These are phyloP conservation scores for Corythaeola cristata DNA, from an alignment of 2,113 vertebrate species.

Conservation along the genomic window DNA sequence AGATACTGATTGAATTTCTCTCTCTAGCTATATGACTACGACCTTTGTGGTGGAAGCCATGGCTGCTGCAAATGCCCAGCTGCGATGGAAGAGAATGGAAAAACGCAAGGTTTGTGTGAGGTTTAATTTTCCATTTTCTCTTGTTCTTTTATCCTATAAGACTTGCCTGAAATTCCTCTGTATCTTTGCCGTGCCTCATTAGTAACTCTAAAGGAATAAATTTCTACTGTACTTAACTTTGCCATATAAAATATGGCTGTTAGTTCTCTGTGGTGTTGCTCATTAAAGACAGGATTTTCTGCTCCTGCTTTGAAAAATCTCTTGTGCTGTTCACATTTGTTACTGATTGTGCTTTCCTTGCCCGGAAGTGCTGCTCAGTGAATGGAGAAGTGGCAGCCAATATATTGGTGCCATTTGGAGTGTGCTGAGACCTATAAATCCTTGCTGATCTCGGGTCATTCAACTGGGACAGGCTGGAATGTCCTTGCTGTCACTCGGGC, in stretches of 20 bases:
- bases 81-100: conserved; percentile 93
- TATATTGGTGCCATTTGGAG: conserved; percentile 24
- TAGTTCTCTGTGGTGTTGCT: conserved; percentile 35
- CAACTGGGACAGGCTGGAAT: conserved; percentile 30
- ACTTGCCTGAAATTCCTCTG: not conserved
- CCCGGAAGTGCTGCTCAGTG: not conserved
- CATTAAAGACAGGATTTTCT: conserved; percentile 49
- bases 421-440: conserved; percentile 29
- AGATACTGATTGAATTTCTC: not conserved
- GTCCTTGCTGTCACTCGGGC: conserved; percentile 1
- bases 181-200: not conserved
- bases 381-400: conserved; percentile 20
- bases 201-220: conserved; percentile 37
- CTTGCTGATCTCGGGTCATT: conserved; percentile 21
- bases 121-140: not conserved
- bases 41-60: conserved; percentile 98
- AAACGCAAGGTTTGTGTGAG: conserved; percentile 83
- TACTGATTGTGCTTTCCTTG: not conserved
- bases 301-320: conserved; percentile 31
- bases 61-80: conserved; percentile 95
- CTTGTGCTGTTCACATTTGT: not conserved
- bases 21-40: conserved; percentile 91
- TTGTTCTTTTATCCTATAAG: not conserved
- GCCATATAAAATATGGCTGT: conserved; percentile 9
- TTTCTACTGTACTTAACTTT: conserved; percentile 42